Conservation (phyloP, 2,113 vertebrate species). For the Menura novaehollandiae region DNA sequence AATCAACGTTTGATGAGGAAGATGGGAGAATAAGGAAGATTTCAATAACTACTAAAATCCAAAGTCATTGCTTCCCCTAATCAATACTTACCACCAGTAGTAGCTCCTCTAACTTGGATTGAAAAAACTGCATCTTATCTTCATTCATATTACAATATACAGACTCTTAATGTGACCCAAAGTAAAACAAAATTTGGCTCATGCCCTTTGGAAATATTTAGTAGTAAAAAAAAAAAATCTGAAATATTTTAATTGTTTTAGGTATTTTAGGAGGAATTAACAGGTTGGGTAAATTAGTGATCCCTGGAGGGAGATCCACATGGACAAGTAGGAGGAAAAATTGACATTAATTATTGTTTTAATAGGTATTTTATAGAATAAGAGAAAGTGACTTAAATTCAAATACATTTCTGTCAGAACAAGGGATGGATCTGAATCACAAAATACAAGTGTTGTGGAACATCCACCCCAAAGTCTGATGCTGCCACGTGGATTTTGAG, state of each 20-base stretch:
- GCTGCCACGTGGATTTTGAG: background rate
- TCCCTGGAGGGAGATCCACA: background rate
- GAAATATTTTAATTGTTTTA: background rate
- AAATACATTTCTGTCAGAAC: background rate
- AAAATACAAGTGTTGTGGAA: background rate
- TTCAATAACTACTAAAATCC: background rate
- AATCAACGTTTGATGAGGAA: background rate
- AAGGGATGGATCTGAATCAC: background rate
- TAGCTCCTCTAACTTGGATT: background rate
- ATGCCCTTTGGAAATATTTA: background rate
- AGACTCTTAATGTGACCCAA: background rate
- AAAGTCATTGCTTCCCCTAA: background rate
- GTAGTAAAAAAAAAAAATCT: background rate
- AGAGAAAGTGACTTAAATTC: background rate
- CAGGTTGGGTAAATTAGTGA: background rate
- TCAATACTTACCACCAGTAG: background rate
- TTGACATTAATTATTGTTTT: background rate
- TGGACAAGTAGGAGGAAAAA: background rate
- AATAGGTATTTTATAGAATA: background rate
- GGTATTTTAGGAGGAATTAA: background rate
- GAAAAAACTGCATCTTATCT: background rate
- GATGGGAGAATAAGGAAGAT: background rate
- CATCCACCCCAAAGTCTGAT: background rate
- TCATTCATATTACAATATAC: background rate
- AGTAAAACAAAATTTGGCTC: background rate